Evolutionary conservation across 2,888 invertebrate genomes (phyloP).

Genomic region (Pandemis heparana): DNA sequence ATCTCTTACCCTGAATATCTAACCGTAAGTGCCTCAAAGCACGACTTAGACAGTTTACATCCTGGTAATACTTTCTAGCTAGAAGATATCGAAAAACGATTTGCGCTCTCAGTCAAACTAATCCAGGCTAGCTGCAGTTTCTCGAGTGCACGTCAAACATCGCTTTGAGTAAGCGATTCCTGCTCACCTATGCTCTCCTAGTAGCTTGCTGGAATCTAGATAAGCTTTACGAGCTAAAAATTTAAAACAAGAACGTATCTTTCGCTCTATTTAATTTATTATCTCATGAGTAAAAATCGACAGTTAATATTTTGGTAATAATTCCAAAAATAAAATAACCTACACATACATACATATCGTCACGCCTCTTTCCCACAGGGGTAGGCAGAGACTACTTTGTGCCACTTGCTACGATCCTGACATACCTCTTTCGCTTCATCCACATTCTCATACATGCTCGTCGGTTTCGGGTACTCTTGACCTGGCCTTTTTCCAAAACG

Average conservation of each 20-base stretch:
- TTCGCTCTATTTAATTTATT: too few species aligned
- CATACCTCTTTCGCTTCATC: too few species aligned
- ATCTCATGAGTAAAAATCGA: too few species aligned
- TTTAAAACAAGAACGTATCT: neutral
- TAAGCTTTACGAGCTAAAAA: neutral
- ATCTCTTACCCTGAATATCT: neutral
- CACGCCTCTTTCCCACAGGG: too few species aligned
- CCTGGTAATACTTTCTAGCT: neutral
- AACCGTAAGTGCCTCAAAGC: neutral
- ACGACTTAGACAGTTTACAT: slow-evolving; percentile 2
- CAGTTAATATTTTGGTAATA: too few species aligned
- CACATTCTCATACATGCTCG: too few species aligned
- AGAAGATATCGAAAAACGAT: slow-evolving; percentile 41
- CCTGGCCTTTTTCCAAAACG: too few species aligned
- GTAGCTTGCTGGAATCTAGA: neutral
- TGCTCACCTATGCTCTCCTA: neutral
- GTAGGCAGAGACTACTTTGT: too few species aligned
- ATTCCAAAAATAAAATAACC: too few species aligned
- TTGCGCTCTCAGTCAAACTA: slow-evolving; percentile 30
- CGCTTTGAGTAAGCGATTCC: slow-evolving; percentile 27
- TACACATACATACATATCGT: too few species aligned
- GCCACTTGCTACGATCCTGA: too few species aligned
- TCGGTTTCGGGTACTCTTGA: too few species aligned
- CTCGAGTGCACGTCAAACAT: slow-evolving; percentile 40
- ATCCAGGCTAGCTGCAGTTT: slow-evolving; percentile 35